Evolutionary conservation across 1,140 invertebrate genomes (phyloP), one percentile per base, ranked within the genome.

Genomic region (Platorchestia sp.): DNA sequence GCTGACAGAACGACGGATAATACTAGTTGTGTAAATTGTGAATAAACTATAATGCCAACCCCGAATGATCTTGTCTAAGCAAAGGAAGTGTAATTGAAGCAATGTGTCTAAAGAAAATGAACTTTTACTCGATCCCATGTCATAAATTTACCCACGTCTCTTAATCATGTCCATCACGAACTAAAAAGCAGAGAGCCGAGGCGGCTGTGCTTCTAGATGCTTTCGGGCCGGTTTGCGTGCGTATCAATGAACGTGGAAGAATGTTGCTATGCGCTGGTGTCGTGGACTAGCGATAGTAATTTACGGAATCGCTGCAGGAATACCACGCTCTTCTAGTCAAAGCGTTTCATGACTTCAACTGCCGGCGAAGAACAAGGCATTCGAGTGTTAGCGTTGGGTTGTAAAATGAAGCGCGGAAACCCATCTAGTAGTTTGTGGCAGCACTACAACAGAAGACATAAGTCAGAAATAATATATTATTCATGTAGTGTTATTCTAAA

Each of bases 211-310:
- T 75, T 75, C 59, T 75, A 36, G 59, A 75, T 45, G 87, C 36
- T 93, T 47, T 93, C 43, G 40, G 45, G 91, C 91, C 91, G 91
- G 91, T 93, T 93, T 93, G 45, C 44, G 91, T 93, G 43, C 91
- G 91, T 93, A 93, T 93, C 91, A 93, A 93, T 93, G 91, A 93
- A 93, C 91, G 45, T 45, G 91, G 91, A 93, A 93, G 91, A 93
- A 93, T 93, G 91, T 47, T 45, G 91, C 43, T 47, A 45, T 93
- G 87, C 87, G 87, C 41, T 89, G 87, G 36, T 45, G 91, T 93
- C 91, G 91, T 93, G 91, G 44, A 45, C 41, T 44, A 27, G 43
- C 45, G 91, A 47, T 93, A 93, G 91, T 47, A 47, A 93, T 93
- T 93, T 93, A 44, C 91, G 47, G 91, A 45, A 93, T 36, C 91